Evolutionary conservation across 2,888 invertebrate species (phyloP).

Genomic region (Eupithecia centaureata): DNA sequence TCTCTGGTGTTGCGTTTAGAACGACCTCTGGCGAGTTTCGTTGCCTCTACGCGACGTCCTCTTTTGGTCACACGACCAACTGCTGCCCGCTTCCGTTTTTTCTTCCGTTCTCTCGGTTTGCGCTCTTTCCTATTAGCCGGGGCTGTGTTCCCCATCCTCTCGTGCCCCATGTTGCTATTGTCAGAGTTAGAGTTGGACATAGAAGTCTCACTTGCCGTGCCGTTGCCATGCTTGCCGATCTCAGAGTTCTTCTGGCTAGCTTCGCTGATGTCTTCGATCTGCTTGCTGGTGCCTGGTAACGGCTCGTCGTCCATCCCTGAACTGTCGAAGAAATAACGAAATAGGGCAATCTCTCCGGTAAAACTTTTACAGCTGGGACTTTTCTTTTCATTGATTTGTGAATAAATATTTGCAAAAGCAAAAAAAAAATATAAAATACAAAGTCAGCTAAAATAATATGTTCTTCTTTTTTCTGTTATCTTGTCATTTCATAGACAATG

Average conservation of each 20-base stretch:
- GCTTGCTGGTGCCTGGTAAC: conserved; percentile 57
- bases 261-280: conserved; percentile 43
- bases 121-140: conserved; percentile 38
- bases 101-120: conserved; percentile 46
- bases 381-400: background rate
- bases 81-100: conserved; percentile 21
- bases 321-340: background rate
- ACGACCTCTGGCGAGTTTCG: conserved; percentile 36
- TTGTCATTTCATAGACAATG: background rate
- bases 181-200: conserved; percentile 47
- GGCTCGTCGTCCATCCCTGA: conserved; percentile 58
- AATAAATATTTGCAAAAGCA: background rate
- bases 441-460: background rate
- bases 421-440: background rate
- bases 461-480: background rate
- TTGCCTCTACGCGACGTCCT: conserved; percentile 42
- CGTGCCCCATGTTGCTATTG: conserved; percentile 47
- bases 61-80: conserved; percentile 56
- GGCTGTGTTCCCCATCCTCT: conserved; percentile 37
- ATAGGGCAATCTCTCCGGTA: conserved; percentile 1
- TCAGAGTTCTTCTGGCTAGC: conserved; percentile 30
- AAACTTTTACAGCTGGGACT: background rate
- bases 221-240: conserved; percentile 43
- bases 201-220: conserved; percentile 47
- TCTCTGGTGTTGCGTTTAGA: conserved; percentile 38